Percentiles rank a stretch among this genome's conserved stretches.
These are phyloP conservation scores for Imbricaverruca yamaguchii DNA, from an alignment of 2,888 invertebrate genomes.

Conservation along the genomic window DNA sequence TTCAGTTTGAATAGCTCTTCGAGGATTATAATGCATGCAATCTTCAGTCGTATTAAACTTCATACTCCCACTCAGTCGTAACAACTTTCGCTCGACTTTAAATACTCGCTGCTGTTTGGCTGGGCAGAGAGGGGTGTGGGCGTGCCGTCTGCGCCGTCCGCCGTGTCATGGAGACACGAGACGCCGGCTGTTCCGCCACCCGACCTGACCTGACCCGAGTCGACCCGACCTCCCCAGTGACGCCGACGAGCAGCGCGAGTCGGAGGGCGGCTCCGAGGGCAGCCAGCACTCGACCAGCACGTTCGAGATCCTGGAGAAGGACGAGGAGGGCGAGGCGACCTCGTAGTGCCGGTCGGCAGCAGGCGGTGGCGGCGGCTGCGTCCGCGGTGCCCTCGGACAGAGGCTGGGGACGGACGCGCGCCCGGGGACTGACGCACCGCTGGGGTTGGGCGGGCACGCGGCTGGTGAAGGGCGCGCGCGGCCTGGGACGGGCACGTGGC, in stretches of 20 bases:
- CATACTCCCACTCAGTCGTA: too few species aligned
- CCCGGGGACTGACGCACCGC: background rate
- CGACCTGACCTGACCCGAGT: too few species aligned
- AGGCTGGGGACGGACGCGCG: background rate
- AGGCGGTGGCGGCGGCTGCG: background rate
- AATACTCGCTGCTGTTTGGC: too few species aligned
- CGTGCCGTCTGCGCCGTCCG: too few species aligned
- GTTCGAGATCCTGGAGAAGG: constrained; percentile 9
- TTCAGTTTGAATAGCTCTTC: too few species aligned
- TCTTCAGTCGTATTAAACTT: too few species aligned
- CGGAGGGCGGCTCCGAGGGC: constrained; percentile 17
- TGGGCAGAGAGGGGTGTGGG: too few species aligned
- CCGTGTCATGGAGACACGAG: too few species aligned
- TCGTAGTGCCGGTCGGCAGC: background rate
- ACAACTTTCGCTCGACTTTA: too few species aligned
- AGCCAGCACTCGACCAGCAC: constrained; percentile 7
- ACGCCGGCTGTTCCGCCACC: too few species aligned
- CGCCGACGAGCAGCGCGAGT: background rate
- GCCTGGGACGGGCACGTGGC: background rate
- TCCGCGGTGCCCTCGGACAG: background rate
- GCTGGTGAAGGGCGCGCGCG: background rate
- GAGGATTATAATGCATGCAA: too few species aligned
- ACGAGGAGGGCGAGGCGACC: background rate
- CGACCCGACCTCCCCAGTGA: too few species aligned
- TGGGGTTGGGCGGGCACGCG: background rate